These are phyloP conservation scores for Ephestia elutella DNA, from an alignment of 1,140 invertebrate species.

Conservation along the genomic window DNA sequence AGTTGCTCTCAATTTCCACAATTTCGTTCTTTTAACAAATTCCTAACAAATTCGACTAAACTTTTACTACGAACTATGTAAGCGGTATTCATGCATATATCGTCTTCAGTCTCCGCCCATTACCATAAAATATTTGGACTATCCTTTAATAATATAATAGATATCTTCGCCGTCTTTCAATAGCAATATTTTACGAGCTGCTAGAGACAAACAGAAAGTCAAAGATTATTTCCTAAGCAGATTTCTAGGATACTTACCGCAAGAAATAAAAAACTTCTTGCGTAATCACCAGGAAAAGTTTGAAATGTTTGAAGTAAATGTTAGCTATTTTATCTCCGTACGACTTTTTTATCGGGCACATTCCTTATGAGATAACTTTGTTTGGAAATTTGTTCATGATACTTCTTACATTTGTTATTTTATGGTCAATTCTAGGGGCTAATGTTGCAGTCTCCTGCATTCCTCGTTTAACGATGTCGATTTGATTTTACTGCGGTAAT, in stretches of 20 bases:
- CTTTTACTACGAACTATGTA: too few species aligned
- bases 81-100: too few species aligned
- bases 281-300: neutral
- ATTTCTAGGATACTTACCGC: too few species aligned
- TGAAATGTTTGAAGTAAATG: neutral
- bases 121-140: too few species aligned
- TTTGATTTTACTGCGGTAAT: slow-evolving; percentile 6
- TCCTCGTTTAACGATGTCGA: slow-evolving; percentile 13
- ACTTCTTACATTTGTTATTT: neutral
- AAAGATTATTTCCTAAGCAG: neutral
- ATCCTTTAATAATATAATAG: too few species aligned
- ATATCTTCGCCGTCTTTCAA: too few species aligned
- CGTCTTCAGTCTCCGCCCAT: too few species aligned
- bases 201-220: too few species aligned
- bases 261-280: neutral
- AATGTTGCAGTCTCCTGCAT: slow-evolving; percentile 8
- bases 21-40: too few species aligned
- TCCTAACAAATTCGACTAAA: too few species aligned
- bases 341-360: neutral
- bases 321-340: neutral
- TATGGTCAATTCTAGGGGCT: neutral
- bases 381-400: neutral
- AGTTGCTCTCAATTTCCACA: too few species aligned
- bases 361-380: neutral
- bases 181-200: too few species aligned